Evolutionary conservation across 1,140 invertebrate species (phyloP).

Genomic region (Zaprionus vittiger): DNA sequence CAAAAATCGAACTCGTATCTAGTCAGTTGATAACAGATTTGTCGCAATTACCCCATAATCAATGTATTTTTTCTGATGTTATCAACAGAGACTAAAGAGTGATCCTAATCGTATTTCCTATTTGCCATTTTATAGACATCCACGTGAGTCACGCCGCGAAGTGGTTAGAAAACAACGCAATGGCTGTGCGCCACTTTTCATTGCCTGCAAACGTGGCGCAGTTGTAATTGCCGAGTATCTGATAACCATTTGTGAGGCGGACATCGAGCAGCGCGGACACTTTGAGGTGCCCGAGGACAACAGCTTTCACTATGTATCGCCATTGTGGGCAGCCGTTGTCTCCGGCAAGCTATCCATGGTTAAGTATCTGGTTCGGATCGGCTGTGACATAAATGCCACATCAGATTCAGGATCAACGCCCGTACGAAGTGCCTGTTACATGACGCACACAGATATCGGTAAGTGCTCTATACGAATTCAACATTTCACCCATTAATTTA

Average conservation of each 20-base stretch:
- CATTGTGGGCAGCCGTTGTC: conserved; percentile 96
- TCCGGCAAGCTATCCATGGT: conserved; percentile 93
- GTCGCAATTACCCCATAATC: conserved; percentile 30
- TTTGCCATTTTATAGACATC: conserved; percentile 49
- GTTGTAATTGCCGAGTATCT: conserved; percentile 95
- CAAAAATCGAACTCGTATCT: neutral
- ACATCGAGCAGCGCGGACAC: conserved; percentile 93
- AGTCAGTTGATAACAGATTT: conserved; percentile 26
- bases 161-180: conserved; percentile 85
- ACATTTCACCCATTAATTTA: neutral
- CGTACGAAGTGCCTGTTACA: conserved; percentile 95
- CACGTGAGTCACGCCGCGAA: conserved; percentile 72
- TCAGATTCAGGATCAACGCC: conserved; percentile 94
- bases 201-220: conserved; percentile 93
- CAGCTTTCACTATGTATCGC: conserved; percentile 93
- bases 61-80: conserved; percentile 31
- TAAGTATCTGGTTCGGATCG: conserved; percentile 90
- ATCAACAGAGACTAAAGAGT: conserved; percentile 18
- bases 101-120: conserved; percentile 24
- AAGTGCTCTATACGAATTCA: conserved; percentile 28
- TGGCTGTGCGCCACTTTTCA: conserved; percentile 94
- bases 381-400: conserved; percentile 93
- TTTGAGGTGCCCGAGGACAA: conserved; percentile 90
- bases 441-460: conserved; percentile 94
- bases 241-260: conserved; percentile 91